Evolutionary conservation across 2,113 vertebrate genomes (phyloP), one percentile per base, ranked within the genome.

Genomic region (Hymenochirus boettgeri): DNA sequence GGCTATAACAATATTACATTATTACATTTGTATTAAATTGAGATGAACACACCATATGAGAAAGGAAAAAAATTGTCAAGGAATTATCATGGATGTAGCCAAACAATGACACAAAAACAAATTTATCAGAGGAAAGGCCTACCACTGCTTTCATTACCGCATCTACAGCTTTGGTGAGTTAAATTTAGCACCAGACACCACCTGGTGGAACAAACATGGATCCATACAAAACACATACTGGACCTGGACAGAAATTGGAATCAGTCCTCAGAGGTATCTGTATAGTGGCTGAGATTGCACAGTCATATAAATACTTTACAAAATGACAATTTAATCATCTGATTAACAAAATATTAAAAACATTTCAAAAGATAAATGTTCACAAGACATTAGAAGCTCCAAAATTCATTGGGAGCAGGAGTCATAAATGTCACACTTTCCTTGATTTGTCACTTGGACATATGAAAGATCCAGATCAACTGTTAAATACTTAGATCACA

Each of bases 301-400:
- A 50, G 53, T 33, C 64, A 51, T 66, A 66, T 66, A 66, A 66
- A 66, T 66, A 66, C 22, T 21, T 59, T 66, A 66, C 55, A 66
- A 66, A 66, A 66, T 48, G 64, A 66, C 63, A 51, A 59, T 66
- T 66, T 65, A 31, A 65, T 65, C 37, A 35, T 57, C 48, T 50
- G 55, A 8, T 66, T 66, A 66, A 58, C 54, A 66, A 66, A 66
- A 66, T 66, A 66, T 26, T 66, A 66, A 42, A 58, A 51, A 63
- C 48, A 13, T 39, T 39, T 51, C 39, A 45, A 58, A 66, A 57
- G 29, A 23, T 66, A 66, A 66, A 66, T 29, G 46, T 66, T 56
- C 55, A 58, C 56, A 58, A 66, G 55, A 66, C 64, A 59, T 42
- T 15, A 7, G 57, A 48, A 56, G 26, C 52, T 11, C 52, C 26